Base-by-base conservation (phyloP, 2,113 vertebrate genomes). In the Athene noctua region DNA sequence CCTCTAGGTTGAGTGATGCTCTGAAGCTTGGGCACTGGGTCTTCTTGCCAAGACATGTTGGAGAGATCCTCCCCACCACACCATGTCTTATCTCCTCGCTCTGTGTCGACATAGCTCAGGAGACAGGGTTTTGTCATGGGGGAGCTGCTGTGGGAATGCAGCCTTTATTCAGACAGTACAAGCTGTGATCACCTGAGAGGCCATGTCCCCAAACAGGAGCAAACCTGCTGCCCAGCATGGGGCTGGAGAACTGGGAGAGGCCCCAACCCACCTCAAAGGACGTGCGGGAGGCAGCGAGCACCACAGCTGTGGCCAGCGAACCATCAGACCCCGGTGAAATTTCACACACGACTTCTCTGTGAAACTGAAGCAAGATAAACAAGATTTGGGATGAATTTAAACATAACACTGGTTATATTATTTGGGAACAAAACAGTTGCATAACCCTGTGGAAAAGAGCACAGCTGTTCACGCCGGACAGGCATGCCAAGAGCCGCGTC, bases 281-380 rank as follows among this genome's bases (percentile, higher is more conserved):
- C 0, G 5, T 1, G 0, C 1, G 1, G 25, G 29, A 88, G 66
- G 54, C 51, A 5, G 18, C 3, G 25, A 90, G 78, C 0, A 3
- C 77, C 3, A 11, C 13, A 27, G 59, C 22, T 26, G 32, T 0
- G 42, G 57, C 58, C 80, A 16, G 77, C 0, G 0, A n/a, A n/a
- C 62, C 3, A 16, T 88, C 68, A 49, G 96, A 88, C 66, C 92
- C 95, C 20, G 34, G 97, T 97, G 95, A 98, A 98, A 98, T 97
- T 97, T 98, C 97, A 98, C 98, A 98, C 95, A 94, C 80, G 88
- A 97, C 97, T 97, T 97, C 95, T 96, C 92, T 79, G 92, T 32
- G 97, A 97, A 97, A 95, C 86, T 51, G 89, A 97, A 98, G 92
- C 98, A 97, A 96, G 97, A 98, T 97, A 97, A 98, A 98, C 96